Evolutionary conservation across 2,113 vertebrate genomes (phyloP), one percentile per base, ranked within the genome.

Genomic region (Leiothrix lutea): DNA sequence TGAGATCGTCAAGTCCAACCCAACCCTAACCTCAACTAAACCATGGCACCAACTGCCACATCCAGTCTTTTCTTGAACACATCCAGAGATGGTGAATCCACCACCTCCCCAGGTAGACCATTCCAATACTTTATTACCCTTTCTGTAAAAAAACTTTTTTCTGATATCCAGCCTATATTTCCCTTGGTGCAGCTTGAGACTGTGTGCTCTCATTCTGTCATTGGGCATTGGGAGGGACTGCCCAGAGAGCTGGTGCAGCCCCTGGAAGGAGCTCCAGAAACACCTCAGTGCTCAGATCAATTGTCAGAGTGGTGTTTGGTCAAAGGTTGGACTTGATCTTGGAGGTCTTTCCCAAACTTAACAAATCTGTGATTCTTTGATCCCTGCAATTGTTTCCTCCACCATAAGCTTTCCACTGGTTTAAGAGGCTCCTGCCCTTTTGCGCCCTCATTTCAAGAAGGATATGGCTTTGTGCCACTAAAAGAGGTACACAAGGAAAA

Each of bases 341-440:
- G 16, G 38, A 60, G 16, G 21, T 31, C 29, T 35, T 75, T 40
- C 36, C 40, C 25, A 47, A 31, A 5, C 21, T 35, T 19, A 69
- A 47, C 0, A 0, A 40, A 31, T 35, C 54, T 19, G 25, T 13
- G 21, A 40, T 53, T 45, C 8, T 56, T 47, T 64, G 50, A 64
- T 60, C 44, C 11, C 29, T 58, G 8, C 4, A 36, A 21, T 12
- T 0, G 0, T 54, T 74, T 9, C 8, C 42, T 47, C 45, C 12
- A 16, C 42, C 73, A 22, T 29, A 65, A 40, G 6, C 1, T 56
- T 70, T 73, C n/a, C 15, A 11, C 5, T 12, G 12, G 8, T 82
- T 88, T 67, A 29, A 69, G 40, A 90, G 28, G 3, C 2, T 91
- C 61, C 36, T 80, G 31, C 10, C 9, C 11, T 57, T 58, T 28